phyloP scores from a whole-genome alignment of 2,797 vertebrate genomes.

The Leptatherina wallacei region DNA sequence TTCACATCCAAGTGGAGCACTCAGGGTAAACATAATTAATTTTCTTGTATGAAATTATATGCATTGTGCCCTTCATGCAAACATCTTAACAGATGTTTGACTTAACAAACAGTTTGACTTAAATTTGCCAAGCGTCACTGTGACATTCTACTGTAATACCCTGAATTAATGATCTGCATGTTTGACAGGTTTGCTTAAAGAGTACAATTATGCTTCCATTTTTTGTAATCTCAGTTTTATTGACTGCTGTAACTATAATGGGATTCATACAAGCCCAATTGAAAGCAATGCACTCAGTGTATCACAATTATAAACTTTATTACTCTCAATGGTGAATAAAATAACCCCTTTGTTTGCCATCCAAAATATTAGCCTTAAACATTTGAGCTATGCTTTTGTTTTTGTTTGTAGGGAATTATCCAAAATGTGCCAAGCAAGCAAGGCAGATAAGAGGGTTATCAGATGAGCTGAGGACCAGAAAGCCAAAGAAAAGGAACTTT shows the following conservation, averaged over 20 bases:
- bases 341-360: conserved; percentile 5
- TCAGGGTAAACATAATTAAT: conserved; percentile 59
- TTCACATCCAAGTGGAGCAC: conserved; percentile 58
- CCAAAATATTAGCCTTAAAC: conserved; percentile 42
- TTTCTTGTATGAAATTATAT: conserved; percentile 49
- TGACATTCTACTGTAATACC: conserved; percentile 29
- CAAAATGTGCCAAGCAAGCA: conserved; percentile 52
- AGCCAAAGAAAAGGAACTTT: conserved; percentile 17
- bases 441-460: conserved; percentile 47
- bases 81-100: conserved; percentile 32
- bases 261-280: conserved; percentile 7
- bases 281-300: conserved; percentile 27
- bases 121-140: conserved; percentile 50
- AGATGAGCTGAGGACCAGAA: conserved; percentile 47
- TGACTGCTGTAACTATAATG: conserved; percentile 31
- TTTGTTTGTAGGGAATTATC: conserved; percentile 31
- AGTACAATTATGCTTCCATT: conserved; percentile 32
- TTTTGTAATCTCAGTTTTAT: conserved; percentile 40
- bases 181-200: conserved; percentile 35
- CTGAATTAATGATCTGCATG: conserved; percentile 8
- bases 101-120: conserved; percentile 32
- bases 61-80: conserved; percentile 32
- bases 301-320: conserved; percentile 48
- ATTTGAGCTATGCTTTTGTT: conserved; percentile 32
- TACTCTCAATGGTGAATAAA: conserved; percentile 37